Conservation (phyloP, 2,888 invertebrate species). For the Blera fallax region DNA sequence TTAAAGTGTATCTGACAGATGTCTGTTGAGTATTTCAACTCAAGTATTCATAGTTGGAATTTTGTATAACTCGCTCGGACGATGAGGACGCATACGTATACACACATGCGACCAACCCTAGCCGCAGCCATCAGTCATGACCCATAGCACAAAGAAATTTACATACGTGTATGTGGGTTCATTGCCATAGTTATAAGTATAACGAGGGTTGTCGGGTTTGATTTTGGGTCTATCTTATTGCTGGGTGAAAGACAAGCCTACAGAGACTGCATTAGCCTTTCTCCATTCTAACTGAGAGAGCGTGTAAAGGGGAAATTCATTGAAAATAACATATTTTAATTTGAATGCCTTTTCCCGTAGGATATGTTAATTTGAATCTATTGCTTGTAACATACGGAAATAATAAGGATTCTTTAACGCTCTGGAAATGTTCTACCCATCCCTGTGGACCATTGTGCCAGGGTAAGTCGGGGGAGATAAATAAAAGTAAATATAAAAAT, state of each 20-base stretch:
- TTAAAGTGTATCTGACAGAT: constrained; percentile 71
- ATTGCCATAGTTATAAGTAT: constrained; percentile 24
- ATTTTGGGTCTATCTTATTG: neutral
- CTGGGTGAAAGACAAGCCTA: neutral
- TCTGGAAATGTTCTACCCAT: neutral
- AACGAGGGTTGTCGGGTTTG: constrained; percentile 21
- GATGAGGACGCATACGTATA: neutral
- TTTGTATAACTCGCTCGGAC: neutral
- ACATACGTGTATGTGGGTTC: constrained; percentile 48
- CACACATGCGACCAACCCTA: neutral
- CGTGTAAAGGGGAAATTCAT: constrained; percentile 3
- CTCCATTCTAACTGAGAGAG: neutral
- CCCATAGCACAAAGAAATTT: constrained; percentile 51
- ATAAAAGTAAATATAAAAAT: neutral
- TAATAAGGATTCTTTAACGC: constrained; percentile 36
- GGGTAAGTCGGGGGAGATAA: neutral
- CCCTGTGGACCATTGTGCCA: neutral
- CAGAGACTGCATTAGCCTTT: neutral
- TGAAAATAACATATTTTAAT: constrained; percentile 53
- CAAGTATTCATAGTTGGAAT: constrained; percentile 42
- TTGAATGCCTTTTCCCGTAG: constrained; percentile 27
- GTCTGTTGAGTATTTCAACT: constrained; percentile 57
- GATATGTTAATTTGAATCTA: constrained; percentile 51
- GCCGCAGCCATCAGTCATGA: constrained; percentile 45
- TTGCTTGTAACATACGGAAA: constrained; percentile 12